Percentiles rank a stretch among this genome's conserved stretches.
Conservation (phyloP, 2,888 invertebrate genomes). For the Bursaphelenchus okinawaensis region DNA sequence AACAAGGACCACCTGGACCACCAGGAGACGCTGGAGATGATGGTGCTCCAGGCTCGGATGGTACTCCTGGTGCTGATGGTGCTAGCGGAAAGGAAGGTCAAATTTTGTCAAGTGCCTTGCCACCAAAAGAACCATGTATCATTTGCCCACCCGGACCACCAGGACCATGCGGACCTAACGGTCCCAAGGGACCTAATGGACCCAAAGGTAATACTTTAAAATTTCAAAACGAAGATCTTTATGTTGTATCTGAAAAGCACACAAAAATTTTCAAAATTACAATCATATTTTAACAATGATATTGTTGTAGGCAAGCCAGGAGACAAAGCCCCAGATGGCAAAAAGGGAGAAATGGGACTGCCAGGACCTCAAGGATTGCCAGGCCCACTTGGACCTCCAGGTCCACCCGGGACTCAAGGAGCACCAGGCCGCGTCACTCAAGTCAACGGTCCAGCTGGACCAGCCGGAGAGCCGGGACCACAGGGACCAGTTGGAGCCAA, state of each 20-base stretch:
- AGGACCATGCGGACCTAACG: constrained; percentile 38
- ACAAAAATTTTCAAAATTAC: neutral
- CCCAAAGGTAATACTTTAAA: constrained; percentile 25
- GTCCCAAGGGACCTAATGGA: constrained; percentile 47
- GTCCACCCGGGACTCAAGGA: constrained; percentile 31
- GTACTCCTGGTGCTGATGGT: constrained; percentile 24
- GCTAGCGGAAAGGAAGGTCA: constrained; percentile 21
- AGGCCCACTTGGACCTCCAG: constrained; percentile 39
- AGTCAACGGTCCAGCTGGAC: constrained; percentile 44
- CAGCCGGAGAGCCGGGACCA: constrained; percentile 43
- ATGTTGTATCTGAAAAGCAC: neutral
- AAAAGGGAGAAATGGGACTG: constrained; percentile 39
- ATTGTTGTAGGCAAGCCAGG: constrained; percentile 25
- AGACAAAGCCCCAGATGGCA: constrained; percentile 28
- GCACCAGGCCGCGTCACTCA: constrained; percentile 43
- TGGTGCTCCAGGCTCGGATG: constrained; percentile 20
- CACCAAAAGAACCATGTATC: constrained; percentile 40
- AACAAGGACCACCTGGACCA: constrained; percentile 36
- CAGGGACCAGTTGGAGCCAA: constrained; percentile 41
- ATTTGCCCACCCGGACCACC: constrained; percentile 52
- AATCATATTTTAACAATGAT: neutral
- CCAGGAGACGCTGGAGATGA: constrained; percentile 39
- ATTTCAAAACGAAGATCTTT: too few relatives aligned
- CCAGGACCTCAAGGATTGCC: constrained; percentile 39
- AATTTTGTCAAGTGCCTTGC: constrained; percentile 20